Percentiles rank a stretch among this genome's conserved stretches.
Evolutionary conservation across 64 coral and sea anemone species (phyloP).

Genomic region (Montipora sp.): DNA sequence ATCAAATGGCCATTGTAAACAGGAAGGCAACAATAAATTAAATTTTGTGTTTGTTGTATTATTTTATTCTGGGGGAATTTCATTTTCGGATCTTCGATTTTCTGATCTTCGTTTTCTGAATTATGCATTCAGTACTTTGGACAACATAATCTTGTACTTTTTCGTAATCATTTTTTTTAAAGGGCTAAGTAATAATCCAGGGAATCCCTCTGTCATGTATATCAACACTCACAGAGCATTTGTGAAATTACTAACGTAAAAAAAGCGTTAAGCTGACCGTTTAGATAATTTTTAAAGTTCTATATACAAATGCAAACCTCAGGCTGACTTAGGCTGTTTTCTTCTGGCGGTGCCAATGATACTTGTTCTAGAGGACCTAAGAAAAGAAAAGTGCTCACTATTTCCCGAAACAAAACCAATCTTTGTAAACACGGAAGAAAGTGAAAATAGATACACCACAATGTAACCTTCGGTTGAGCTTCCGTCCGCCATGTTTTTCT

Average conservation of each 20-base stretch:
- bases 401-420: not conserved
- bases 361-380: constrained; percentile 57
- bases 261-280: not conserved
- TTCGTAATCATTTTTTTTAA: too few relatives aligned
- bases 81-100: too few relatives aligned
- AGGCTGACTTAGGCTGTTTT: constrained; percentile 66
- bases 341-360: constrained; percentile 63
- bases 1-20: too few relatives aligned
- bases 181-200: not conserved
- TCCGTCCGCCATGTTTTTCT: constrained; percentile 88
- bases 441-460: not conserved
- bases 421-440: not conserved
- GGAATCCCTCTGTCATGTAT: not conserved
- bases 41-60: too few relatives aligned
- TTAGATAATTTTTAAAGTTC: not conserved
- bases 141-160: not conserved
- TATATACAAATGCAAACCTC: constrained; percentile 21
- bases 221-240: not conserved
- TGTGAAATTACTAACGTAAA: not conserved
- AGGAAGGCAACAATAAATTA: too few relatives aligned
- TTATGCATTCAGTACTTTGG: too few relatives aligned
- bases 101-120: too few relatives aligned
- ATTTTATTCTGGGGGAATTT: too few relatives aligned
- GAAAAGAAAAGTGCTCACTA: constrained; percentile 12
- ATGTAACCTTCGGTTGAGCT: constrained; percentile 10